These are phyloP conservation scores for Adelphocoris suturalis DNA, from an alignment of 2,888 invertebrate genomes.

Conservation along the genomic window DNA sequence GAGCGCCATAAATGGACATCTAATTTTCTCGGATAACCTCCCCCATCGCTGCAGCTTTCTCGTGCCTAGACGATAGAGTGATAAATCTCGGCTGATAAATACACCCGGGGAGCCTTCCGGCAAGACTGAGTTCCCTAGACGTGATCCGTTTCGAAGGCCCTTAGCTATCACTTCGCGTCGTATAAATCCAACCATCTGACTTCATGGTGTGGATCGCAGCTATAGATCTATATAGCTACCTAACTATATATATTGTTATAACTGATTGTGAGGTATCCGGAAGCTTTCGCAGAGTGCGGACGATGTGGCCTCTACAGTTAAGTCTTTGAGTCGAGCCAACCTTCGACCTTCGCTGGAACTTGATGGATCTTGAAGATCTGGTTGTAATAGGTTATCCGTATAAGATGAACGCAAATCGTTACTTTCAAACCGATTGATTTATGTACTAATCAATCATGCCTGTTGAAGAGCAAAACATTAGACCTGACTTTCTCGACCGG, in stretches of 20 bases:
- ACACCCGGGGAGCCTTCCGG: background rate
- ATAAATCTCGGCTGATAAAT: conserved; percentile 29
- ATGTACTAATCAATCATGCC: no score
- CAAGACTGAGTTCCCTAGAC: conserved; percentile 18
- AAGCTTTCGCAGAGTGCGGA: background rate
- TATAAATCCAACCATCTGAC: background rate
- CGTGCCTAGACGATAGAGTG: conserved; percentile 13
- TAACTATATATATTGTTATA: no score
- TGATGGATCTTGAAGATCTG: background rate
- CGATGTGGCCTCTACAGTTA: background rate
- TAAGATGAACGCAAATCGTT: background rate
- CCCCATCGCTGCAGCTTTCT: background rate
- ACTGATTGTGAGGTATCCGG: background rate
- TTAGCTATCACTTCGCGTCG: background rate
- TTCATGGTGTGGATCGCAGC: background rate
- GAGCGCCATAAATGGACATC: conserved; percentile 2
- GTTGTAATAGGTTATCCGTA: background rate
- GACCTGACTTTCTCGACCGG: no score
- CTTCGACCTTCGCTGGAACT: background rate
- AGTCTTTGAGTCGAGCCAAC: background rate
- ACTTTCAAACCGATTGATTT: background rate
- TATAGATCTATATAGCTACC: background rate
- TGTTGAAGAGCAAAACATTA: no score
- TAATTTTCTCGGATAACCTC: conserved; percentile 22
- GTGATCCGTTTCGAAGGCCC: conserved; percentile 33